Conservation (phyloP, 2,113 vertebrate species). For the Xiphophorus couchianus region DNA sequence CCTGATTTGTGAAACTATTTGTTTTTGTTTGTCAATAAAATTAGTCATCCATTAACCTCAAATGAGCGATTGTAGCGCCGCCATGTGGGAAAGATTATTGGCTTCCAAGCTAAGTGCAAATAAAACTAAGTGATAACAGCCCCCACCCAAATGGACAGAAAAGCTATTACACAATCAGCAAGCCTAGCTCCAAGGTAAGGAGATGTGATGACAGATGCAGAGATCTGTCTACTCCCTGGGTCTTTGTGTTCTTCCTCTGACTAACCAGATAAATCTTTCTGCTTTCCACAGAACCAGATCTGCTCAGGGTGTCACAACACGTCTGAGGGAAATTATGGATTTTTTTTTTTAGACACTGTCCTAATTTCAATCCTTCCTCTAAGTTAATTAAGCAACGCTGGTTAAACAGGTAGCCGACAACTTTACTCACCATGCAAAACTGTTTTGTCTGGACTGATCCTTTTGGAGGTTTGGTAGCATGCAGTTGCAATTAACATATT, state of each 20-base stretch:
- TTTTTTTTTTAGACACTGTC: too few relatives aligned
- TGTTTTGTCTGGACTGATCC: neutral
- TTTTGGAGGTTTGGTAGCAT: neutral
- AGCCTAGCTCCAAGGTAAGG: conserved; percentile 3
- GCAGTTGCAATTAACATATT: too few relatives aligned
- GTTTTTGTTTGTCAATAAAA: neutral
- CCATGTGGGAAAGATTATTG: conserved; percentile 45
- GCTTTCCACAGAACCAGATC: conserved; percentile 1
- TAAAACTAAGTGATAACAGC: neutral
- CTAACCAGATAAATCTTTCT: conserved; percentile 41
- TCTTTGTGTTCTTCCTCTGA: conserved; percentile 56
- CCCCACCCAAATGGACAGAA: neutral
- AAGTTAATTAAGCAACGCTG: neutral
- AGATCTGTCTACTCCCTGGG: conserved; percentile 40
- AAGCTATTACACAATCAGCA: conserved; percentile 39
- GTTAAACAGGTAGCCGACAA: neutral
- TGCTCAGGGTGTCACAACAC: conserved; percentile 21
- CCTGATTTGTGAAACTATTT: neutral
- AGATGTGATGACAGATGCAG: conserved; percentile 55
- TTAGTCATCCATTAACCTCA: neutral
- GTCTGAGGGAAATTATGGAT: neutral
- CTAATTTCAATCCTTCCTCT: too few relatives aligned
- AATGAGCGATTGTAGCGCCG: conserved; percentile 57
- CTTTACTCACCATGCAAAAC: neutral
- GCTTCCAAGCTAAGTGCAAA: neutral